Conservation (phyloP, 2,113 vertebrate genomes). For the Lontra canadensis region DNA sequence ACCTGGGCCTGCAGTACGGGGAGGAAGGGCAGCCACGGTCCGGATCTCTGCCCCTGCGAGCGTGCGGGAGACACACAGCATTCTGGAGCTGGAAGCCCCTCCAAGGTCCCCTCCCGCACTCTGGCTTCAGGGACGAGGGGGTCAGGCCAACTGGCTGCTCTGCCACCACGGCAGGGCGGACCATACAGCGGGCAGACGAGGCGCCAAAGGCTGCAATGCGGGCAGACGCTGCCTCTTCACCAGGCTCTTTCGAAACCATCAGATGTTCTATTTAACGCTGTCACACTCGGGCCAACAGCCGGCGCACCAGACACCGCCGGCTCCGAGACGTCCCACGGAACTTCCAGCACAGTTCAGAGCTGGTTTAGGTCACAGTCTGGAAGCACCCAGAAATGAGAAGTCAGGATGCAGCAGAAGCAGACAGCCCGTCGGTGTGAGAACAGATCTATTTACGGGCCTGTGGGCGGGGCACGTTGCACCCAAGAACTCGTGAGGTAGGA, state of each 20-base stretch:
- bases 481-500: background rate
- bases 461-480: accelerated
- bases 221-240: background rate
- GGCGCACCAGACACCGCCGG: background rate
- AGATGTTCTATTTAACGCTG: background rate
- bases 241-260: background rate
- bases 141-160: accelerated
- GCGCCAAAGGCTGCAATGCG: background rate
- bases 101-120: background rate
- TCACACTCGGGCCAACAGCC: slow-evolving; percentile 18
- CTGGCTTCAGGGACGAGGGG: accelerated
- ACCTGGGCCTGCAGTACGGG: accelerated
- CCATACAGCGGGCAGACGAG: background rate
- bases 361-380: background rate
- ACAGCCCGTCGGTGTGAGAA: accelerated
- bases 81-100: background rate
- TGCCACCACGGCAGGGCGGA: background rate
- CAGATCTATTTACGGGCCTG: background rate
- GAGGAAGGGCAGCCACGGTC: accelerated
- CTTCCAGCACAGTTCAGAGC: background rate
- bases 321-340: background rate
- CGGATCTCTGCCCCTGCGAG: no score
- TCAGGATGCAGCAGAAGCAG: background rate
- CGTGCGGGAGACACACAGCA: accelerated
- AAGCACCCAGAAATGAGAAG: background rate